These are phyloP conservation scores for Pammene fasciana DNA, from an alignment of 2,888 invertebrate species.

Conservation along the genomic window DNA sequence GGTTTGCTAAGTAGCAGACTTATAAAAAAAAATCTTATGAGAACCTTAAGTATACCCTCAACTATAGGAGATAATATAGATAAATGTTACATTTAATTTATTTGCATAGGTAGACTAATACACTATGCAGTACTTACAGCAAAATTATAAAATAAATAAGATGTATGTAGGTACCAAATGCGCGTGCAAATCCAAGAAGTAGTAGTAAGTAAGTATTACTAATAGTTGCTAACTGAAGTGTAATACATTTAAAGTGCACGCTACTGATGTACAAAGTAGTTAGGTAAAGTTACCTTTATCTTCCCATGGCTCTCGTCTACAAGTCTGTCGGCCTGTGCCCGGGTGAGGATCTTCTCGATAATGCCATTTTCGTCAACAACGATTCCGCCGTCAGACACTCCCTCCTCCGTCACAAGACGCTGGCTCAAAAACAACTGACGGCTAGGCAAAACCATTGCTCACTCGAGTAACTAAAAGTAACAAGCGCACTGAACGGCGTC, in stretches of 20 bases:
- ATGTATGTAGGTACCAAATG: too few species aligned
- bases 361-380: slow-evolving; percentile 83
- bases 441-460: slow-evolving; percentile 56
- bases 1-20: too few species aligned
- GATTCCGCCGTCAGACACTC: slow-evolving; percentile 83
- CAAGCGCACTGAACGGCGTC: slow-evolving; percentile 48
- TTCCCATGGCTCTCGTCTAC: slow-evolving; percentile 73
- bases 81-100: too few species aligned
- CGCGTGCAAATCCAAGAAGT: too few species aligned
- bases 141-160: too few species aligned
- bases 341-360: slow-evolving; percentile 80
- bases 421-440: slow-evolving; percentile 75
- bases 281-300: slow-evolving; percentile 74
- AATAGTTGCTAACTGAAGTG: too few species aligned
- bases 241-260: background rate
- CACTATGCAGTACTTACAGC: too few species aligned
- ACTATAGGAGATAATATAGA: too few species aligned
- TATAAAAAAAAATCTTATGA: too few species aligned
- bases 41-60: too few species aligned
- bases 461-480: slow-evolving; percentile 37
- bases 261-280: background rate
- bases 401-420: slow-evolving; percentile 79
- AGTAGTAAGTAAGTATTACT: too few species aligned
- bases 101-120: too few species aligned
- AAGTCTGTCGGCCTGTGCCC: slow-evolving; percentile 73